Percentiles rank a stretch among this genome's conserved stretches.
These are phyloP conservation scores for Trypoxylus dichotomus DNA, from an alignment of 1,140 invertebrate genomes.

Conservation along the genomic window DNA sequence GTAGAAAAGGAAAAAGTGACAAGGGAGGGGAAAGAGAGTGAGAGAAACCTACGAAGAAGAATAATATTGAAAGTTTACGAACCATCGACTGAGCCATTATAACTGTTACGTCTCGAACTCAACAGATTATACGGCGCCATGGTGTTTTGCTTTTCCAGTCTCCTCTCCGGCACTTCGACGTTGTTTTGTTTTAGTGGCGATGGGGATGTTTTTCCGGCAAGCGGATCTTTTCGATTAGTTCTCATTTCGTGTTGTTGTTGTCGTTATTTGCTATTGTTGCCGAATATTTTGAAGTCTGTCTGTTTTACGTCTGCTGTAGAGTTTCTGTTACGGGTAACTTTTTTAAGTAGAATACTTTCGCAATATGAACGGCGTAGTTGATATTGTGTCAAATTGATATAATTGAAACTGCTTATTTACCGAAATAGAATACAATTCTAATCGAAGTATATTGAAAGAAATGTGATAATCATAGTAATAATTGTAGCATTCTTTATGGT, in stretches of 20 bases:
- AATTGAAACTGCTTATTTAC: no score
- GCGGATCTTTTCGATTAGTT: slow-evolving; percentile 27
- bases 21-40: slow-evolving; percentile 2
- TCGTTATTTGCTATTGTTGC: slow-evolving; percentile 25
- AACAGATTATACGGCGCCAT: slow-evolving; percentile 35
- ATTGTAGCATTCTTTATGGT: no score
- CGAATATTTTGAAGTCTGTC: slow-evolving; percentile 23
- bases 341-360: no score
- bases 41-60: slow-evolving; percentile 31
- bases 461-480: no score
- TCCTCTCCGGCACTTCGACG: background rate
- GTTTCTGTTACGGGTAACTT: no score
- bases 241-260: slow-evolving; percentile 18
- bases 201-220: background rate
- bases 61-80: slow-evolving; percentile 42
- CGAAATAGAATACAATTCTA: no score
- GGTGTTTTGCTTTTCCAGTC: slow-evolving; percentile 24
- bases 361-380: no score
- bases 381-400: no score
- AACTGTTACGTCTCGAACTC: slow-evolving; percentile 33
- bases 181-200: slow-evolving; percentile 10
- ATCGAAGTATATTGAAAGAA: no score
- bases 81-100: slow-evolving; percentile 35
- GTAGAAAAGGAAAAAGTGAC: background rate
- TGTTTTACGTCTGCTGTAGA: slow-evolving; percentile 10